Conservation (phyloP, 1,140 invertebrate species). For the Heliconius nattereri region DNA sequence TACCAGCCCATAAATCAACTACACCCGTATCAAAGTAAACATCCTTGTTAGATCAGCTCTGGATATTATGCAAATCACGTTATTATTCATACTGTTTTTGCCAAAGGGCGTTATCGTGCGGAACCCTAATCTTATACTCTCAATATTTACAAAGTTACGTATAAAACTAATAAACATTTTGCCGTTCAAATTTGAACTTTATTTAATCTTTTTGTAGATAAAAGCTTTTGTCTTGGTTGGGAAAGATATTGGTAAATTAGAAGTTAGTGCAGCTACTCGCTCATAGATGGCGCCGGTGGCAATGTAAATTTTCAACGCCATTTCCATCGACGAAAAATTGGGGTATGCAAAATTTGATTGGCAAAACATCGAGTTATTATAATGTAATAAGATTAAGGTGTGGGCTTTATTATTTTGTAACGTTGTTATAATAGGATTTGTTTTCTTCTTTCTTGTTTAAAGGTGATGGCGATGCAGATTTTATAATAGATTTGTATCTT, state of each 20-base stretch:
- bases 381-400: constrained; percentile 77
- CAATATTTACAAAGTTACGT: constrained; percentile 50
- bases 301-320: constrained; percentile 76
- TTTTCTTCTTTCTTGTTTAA: background rate
- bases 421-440: constrained; percentile 61
- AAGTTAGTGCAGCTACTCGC: constrained; percentile 53
- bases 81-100: constrained; percentile 80
- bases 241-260: constrained; percentile 34
- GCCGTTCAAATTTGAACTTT: constrained; percentile 38
- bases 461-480: background rate
- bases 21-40: constrained; percentile 69
- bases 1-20: constrained; percentile 47
- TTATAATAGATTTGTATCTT: background rate
- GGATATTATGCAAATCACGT: constrained; percentile 76
- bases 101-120: constrained; percentile 60
- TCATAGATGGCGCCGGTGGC: constrained; percentile 74
- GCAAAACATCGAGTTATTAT: constrained; percentile 75
- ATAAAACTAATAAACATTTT: constrained; percentile 34
- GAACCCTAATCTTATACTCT: constrained; percentile 68
- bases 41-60: constrained; percentile 61
- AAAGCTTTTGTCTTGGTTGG: background rate
- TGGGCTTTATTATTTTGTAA: constrained; percentile 71
- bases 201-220: background rate
- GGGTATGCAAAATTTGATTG: constrained; percentile 70
- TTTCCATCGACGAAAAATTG: constrained; percentile 76